These are phyloP conservation scores for Chrysemys picta DNA, from an alignment of 2,113 vertebrate species.

Conservation along the genomic window DNA sequence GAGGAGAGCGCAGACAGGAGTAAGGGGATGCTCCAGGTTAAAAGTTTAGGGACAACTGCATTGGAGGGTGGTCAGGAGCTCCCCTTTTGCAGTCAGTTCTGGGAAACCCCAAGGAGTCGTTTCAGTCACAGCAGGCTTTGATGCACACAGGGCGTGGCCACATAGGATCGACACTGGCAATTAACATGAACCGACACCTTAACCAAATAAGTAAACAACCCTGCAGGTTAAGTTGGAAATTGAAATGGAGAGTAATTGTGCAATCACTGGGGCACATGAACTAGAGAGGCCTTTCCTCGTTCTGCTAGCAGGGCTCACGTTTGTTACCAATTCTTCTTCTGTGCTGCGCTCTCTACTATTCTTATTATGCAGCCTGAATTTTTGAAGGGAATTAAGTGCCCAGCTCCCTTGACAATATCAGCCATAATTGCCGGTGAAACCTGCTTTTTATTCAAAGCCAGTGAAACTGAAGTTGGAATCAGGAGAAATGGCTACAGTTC, in stretches of 20 bases:
- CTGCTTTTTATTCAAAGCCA: background rate
- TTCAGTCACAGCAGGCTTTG: background rate
- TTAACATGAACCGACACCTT: background rate
- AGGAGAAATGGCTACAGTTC: fast-evolving
- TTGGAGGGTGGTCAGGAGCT: background rate
- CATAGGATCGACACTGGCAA: background rate
- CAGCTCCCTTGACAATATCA: fast-evolving
- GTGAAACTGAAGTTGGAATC: background rate
- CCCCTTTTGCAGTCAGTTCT: background rate
- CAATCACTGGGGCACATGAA: background rate
- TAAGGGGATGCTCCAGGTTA: too few species aligned
- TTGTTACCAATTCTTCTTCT: background rate
- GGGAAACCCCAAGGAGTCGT: background rate
- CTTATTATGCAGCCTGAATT: background rate
- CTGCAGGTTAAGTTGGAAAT: background rate
- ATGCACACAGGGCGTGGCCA: background rate
- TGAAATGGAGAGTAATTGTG: fast-evolving
- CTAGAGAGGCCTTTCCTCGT: background rate
- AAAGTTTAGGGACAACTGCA: too few species aligned
- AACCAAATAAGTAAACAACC: background rate
- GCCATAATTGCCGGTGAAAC: background rate
- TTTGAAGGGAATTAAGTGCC: too few species aligned
- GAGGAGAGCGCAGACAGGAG: too few species aligned
- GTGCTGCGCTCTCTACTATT: fast-evolving
- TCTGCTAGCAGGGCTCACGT: background rate